These are phyloP conservation scores for Etheostoma perlongum DNA, from an alignment of 2,797 vertebrate genomes.

Conservation along the genomic window DNA sequence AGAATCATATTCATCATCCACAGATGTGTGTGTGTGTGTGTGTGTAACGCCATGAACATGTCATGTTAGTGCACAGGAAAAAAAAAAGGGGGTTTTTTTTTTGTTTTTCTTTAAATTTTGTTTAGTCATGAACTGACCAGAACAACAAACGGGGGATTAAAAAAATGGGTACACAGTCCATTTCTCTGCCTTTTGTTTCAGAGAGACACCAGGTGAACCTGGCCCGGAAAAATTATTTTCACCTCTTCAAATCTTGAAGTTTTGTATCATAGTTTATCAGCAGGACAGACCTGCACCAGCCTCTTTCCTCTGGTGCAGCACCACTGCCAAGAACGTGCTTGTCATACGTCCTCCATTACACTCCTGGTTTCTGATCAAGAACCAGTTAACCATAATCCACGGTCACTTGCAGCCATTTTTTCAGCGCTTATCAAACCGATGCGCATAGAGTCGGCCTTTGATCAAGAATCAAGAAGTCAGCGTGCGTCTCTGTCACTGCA, in stretches of 20 bases:
- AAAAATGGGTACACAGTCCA: background rate
- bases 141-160: background rate
- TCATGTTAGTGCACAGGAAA: conserved; percentile 31
- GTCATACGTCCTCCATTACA: conserved; percentile 16
- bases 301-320: conserved; percentile 48
- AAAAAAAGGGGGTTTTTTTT: conserved; percentile 3
- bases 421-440: background rate
- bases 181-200: conserved; percentile 37
- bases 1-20: conserved; percentile 36
- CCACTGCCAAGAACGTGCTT: conserved; percentile 3
- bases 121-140: conserved; percentile 25
- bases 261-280: conserved; percentile 42
- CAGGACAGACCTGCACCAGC: conserved; percentile 55
- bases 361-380: conserved; percentile 27
- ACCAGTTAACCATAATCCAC: conserved; percentile 19
- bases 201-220: conserved; percentile 20
- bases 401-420: conserved; percentile 11
- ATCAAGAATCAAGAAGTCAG: conserved; percentile 13
- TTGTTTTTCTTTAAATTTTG: conserved; percentile 25
- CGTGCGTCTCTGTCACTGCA: conserved; percentile 26
- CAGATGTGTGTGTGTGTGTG: conserved; percentile 13
- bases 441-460: background rate
- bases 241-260: conserved; percentile 42
- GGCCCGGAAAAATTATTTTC: conserved; percentile 12
- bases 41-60: background rate